phyloP scores from a whole-genome alignment of 2,888 invertebrate genomes.

The Papilio elwesi region DNA sequence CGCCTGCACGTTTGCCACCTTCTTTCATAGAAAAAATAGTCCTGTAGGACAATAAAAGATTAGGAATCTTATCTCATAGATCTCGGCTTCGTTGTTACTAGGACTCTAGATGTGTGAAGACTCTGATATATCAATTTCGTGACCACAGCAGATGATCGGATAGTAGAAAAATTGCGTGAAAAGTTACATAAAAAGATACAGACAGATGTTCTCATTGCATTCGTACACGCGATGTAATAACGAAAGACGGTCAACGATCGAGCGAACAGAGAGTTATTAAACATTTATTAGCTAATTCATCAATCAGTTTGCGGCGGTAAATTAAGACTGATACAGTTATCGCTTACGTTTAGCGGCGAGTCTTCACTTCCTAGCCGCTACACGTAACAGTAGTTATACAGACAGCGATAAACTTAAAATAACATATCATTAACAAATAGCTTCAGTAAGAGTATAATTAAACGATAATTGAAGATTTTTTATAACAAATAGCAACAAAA shows the following conservation, averaged over 20 bases:
- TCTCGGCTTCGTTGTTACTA: too few relatives aligned
- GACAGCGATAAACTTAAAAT: neutral
- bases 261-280: constrained; percentile 44
- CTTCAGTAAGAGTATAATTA: neutral
- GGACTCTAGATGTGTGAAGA: too few relatives aligned
- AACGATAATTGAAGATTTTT: neutral
- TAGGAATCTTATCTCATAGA: too few relatives aligned
- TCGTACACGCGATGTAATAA: neutral
- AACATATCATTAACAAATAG: neutral
- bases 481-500: neutral
- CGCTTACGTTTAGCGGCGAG: constrained; percentile 31
- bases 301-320: neutral
- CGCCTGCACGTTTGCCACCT: too few relatives aligned
- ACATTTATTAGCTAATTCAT: constrained; percentile 6
- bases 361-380: constrained; percentile 43
- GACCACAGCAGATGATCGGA: neutral
- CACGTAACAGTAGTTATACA: constrained; percentile 35
- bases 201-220: neutral
- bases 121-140: too few relatives aligned
- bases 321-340: constrained; percentile 15
- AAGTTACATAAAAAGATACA: neutral
- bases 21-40: too few relatives aligned
- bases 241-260: neutral
- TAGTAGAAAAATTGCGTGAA: neutral
- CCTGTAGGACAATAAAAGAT: too few relatives aligned